phyloP scores from a whole-genome alignment of 2,888 invertebrate species.

The Erpobdella octoculata region DNA sequence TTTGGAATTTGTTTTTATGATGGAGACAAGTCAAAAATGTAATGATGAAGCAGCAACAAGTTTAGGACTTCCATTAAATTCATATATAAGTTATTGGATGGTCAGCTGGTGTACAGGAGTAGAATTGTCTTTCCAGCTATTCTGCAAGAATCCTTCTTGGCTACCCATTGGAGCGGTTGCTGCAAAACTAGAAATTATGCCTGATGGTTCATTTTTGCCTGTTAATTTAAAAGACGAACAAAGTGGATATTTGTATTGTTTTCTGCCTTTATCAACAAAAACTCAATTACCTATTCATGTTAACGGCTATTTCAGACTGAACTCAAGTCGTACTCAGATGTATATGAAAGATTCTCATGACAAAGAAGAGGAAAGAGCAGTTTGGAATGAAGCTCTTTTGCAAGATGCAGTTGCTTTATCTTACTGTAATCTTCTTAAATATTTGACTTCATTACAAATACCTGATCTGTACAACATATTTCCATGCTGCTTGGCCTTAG shows the following conservation, averaged over 20 bases:
- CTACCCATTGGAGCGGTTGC: constrained; percentile 27
- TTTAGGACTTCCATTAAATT: neutral
- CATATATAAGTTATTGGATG: too few relatives aligned
- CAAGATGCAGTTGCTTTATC: constrained; percentile 36
- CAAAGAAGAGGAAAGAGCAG: constrained; percentile 35
- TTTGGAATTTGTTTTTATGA: neutral
- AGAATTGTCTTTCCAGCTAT: neutral
- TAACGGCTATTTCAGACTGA: constrained; percentile 44
- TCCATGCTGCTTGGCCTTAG: neutral
- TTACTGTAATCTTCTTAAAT: constrained; percentile 35
- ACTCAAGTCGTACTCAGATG: constrained; percentile 42
- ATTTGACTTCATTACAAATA: constrained; percentile 25
- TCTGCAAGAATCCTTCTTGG: neutral
- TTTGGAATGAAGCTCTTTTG: constrained; percentile 40
- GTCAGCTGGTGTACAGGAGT: constrained; percentile 15
- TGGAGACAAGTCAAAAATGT: neutral
- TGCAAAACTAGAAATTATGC: neutral
- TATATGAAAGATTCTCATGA: constrained; percentile 40
- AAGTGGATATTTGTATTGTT: constrained; percentile 37
- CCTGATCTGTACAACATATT: constrained; percentile 4
- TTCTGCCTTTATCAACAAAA: constrained; percentile 43
- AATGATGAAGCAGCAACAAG: neutral
- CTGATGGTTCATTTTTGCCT: neutral
- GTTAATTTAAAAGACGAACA: neutral
- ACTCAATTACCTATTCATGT: constrained; percentile 42